Percentiles rank a stretch among this genome's conserved stretches.
Conservation (phyloP, 37 sponge, comb jelly and placozoan species). For the Aplysina aerophoba region DNA sequence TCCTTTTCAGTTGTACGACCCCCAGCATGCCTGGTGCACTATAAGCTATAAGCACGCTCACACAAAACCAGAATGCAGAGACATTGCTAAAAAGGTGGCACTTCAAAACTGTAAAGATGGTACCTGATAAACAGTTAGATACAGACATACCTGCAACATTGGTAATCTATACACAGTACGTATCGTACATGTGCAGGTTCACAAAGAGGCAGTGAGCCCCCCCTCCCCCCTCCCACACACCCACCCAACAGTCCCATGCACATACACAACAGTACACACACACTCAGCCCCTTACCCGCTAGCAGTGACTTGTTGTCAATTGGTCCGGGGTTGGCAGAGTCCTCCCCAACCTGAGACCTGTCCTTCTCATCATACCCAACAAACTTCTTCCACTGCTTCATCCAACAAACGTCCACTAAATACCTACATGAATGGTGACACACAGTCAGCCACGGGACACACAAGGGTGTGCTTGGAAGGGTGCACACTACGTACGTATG, state of each 20-base stretch:
- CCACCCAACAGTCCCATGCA: not conserved
- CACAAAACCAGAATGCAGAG: no score
- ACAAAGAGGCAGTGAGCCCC: slow-evolving; percentile 7
- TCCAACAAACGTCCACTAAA: slow-evolving; percentile 81
- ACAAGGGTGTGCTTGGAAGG: no score
- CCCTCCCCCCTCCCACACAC: not conserved
- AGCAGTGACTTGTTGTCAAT: slow-evolving; percentile 88
- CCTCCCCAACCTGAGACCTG: slow-evolving; percentile 56
- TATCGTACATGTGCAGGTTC: not conserved
- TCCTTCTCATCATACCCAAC: slow-evolving; percentile 89
- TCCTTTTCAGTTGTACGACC: no score
- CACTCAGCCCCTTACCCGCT: slow-evolving; percentile 36
- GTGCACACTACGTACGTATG: no score
- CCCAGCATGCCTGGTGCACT: no score
- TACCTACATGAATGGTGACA: slow-evolving; percentile 42
- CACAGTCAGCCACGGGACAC: no score
- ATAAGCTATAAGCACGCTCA: no score
- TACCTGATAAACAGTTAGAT: no score
- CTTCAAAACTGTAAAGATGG: no score
- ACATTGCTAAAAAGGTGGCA: no score
- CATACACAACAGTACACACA: not conserved
- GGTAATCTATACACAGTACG: no score
- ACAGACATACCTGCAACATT: no score
- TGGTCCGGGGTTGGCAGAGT: slow-evolving; percentile 86
- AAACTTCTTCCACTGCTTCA: slow-evolving; percentile 96